Conservation (phyloP, 2,113 vertebrate genomes). For the Alectura lathami region DNA sequence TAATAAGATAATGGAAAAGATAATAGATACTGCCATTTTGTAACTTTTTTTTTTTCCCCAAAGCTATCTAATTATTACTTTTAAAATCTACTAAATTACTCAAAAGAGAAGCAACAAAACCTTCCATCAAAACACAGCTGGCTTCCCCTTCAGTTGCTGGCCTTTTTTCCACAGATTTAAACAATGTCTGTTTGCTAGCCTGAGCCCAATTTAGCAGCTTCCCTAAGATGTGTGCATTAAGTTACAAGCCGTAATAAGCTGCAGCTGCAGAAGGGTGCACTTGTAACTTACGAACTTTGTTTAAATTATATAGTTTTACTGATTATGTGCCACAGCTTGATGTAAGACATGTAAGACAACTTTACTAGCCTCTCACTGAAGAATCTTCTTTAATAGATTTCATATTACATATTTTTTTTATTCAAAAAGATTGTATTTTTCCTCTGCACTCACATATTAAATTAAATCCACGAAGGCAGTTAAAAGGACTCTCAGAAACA, state of each 20-base stretch:
- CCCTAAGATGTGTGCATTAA: conserved; percentile 73
- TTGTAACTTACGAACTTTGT: conserved; percentile 74
- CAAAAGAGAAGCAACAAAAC: not conserved
- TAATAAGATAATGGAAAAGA: not conserved
- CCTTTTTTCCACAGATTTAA: conserved; percentile 27
- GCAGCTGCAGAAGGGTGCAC: conserved; percentile 72
- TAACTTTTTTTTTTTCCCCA: not conserved
- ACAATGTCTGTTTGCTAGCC: conserved; percentile 60
- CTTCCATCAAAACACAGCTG: not conserved
- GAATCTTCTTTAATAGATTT: conserved; percentile 72
- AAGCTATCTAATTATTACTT: not conserved
- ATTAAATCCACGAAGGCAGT: conserved; percentile 41
- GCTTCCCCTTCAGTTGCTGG: not conserved
- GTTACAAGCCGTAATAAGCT: conserved; percentile 73
- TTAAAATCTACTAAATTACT: not conserved
- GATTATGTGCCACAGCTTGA: conserved; percentile 78
- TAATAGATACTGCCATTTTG: not conserved
- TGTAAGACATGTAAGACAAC: conserved; percentile 77
- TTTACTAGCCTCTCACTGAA: conserved; percentile 74
- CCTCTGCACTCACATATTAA: conserved; percentile 22
- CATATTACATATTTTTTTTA: conserved; percentile 67
- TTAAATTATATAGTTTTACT: conserved; percentile 77
- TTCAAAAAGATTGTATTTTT: conserved; percentile 57
- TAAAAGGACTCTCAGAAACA: conserved; percentile 52
- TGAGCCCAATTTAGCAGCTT: conserved; percentile 72